A percentile compares a stretch with the other conserved stretches of the same genome.
These are phyloP conservation scores for Atherix ibis DNA, from an alignment of 2,888 invertebrate species.

Conservation along the genomic window DNA sequence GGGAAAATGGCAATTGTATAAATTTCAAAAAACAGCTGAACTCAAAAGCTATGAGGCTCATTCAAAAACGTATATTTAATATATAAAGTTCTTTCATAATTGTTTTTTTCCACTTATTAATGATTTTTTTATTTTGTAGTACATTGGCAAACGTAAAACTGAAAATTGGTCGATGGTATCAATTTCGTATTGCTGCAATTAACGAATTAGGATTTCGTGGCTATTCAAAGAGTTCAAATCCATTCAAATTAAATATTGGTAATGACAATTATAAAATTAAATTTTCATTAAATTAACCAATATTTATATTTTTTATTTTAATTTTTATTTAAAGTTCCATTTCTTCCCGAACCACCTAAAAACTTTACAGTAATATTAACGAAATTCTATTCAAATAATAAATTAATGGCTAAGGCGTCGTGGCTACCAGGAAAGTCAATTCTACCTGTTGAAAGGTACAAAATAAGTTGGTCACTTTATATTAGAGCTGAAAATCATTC, in stretches of 20 bases:
- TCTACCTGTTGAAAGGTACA: conserved; percentile 52
- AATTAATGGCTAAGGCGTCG: conserved; percentile 42
- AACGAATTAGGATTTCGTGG: conserved; percentile 56
- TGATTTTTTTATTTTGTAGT: conserved; percentile 13
- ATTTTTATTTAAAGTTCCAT: conserved; percentile 25
- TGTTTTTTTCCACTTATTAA: conserved; percentile 10
- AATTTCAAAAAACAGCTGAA: conserved; percentile 24
- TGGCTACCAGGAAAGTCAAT: conserved; percentile 58
- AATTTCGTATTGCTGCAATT: conserved; percentile 61
- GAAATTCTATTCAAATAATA: conserved; percentile 23
- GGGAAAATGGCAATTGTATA: conserved; percentile 42
- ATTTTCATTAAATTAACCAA: conserved; percentile 10
- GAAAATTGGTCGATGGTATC: conserved; percentile 57
- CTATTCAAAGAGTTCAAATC: conserved; percentile 48
- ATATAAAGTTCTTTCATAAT: too few relatives aligned
- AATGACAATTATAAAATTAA: too few relatives aligned
- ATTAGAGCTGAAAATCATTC: conserved; percentile 37
- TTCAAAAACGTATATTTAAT: conserved; percentile 12
- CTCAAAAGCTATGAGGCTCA: conserved; percentile 15
- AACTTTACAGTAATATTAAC: conserved; percentile 21
- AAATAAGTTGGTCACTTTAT: conserved; percentile 58
- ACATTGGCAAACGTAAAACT: conserved; percentile 27
- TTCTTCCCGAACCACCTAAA: conserved; percentile 25
- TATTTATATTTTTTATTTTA: conserved; percentile 11
- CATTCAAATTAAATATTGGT: conserved; percentile 33